Percentiles rank a stretch among this genome's conserved stretches.
These are phyloP conservation scores for Dorcus parallelipipedus DNA, from an alignment of 2,888 invertebrate genomes.

Conservation along the genomic window DNA sequence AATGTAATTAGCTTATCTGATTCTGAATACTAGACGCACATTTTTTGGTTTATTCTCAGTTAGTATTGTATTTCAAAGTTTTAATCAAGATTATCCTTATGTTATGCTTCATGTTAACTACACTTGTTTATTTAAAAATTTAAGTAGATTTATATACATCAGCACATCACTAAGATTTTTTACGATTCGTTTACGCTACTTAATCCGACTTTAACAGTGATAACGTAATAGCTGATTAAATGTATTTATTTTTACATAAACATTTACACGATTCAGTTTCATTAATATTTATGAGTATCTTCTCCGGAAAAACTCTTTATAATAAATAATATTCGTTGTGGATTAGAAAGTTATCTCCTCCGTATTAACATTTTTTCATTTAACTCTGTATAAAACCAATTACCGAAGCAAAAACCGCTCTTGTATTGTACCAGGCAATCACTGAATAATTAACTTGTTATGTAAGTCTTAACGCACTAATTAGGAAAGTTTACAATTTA, in stretches of 20 bases:
- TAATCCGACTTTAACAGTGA: constrained; percentile 13
- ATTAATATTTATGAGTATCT: constrained; percentile 15
- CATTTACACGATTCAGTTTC: constrained; percentile 4
- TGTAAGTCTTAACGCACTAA: constrained; percentile 23
- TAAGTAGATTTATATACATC: background rate
- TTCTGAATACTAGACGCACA: background rate
- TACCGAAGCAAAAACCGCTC: constrained; percentile 4
- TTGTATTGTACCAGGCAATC: constrained; percentile 11
- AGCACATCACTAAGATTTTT: too few relatives aligned
- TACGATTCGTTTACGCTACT: background rate
- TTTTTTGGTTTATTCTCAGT: background rate
- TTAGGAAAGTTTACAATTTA: constrained; percentile 31
- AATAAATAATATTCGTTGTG: too few relatives aligned
- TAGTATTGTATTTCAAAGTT: background rate
- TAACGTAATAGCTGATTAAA: constrained; percentile 11
- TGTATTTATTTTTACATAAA: background rate
- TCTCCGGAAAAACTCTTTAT: too few relatives aligned
- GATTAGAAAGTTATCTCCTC: too few relatives aligned
- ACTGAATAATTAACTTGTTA: constrained; percentile 14
- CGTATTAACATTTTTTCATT: too few relatives aligned
- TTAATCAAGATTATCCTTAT: too few relatives aligned
- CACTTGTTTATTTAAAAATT: background rate
- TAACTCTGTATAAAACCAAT: background rate
- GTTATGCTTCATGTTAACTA: too few relatives aligned
- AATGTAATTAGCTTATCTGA: background rate